These are phyloP conservation scores for Anolis carolinensis DNA, from an alignment of 2,113 vertebrate species.

Conservation along the genomic window DNA sequence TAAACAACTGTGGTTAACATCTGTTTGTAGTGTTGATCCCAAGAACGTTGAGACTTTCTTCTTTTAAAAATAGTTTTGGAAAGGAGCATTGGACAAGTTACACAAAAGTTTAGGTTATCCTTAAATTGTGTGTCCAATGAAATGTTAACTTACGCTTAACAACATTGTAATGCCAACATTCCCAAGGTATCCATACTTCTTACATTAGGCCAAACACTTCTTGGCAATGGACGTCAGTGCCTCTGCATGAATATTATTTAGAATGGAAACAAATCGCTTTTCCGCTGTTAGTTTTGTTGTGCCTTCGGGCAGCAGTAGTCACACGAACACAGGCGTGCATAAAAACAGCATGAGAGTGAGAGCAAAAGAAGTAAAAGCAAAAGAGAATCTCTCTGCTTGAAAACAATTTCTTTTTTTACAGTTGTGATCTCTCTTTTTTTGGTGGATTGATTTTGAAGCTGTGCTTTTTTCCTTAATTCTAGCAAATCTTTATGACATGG, in stretches of 20 bases:
- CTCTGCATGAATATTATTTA: slow-evolving; percentile 33
- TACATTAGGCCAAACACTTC: slow-evolving; percentile 12
- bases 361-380: background rate
- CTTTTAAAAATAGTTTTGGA: slow-evolving; percentile 4
- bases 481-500: background rate
- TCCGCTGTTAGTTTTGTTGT: slow-evolving; percentile 22
- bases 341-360: background rate
- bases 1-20: background rate
- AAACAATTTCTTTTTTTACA: slow-evolving; percentile 2
- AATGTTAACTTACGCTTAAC: slow-evolving; percentile 23
- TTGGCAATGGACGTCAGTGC: slow-evolving; percentile 23
- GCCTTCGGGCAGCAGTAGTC: slow-evolving; percentile 7
- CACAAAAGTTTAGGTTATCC: slow-evolving; percentile 14
- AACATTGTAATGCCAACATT: slow-evolving; percentile 18
- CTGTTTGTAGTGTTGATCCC: background rate
- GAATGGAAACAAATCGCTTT: slow-evolving; percentile 28
- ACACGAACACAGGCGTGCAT: background rate
- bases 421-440: background rate
- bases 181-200: slow-evolving; percentile 3
- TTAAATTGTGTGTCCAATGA: slow-evolving; percentile 8
- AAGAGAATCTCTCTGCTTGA: background rate
- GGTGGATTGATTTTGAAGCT: background rate
- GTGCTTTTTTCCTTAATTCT: background rate
- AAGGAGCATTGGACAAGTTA: slow-evolving; percentile 11
- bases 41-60: background rate